phyloP scores from a whole-genome alignment of 2,797 vertebrate genomes.

The Sorex maritimensis region DNA sequence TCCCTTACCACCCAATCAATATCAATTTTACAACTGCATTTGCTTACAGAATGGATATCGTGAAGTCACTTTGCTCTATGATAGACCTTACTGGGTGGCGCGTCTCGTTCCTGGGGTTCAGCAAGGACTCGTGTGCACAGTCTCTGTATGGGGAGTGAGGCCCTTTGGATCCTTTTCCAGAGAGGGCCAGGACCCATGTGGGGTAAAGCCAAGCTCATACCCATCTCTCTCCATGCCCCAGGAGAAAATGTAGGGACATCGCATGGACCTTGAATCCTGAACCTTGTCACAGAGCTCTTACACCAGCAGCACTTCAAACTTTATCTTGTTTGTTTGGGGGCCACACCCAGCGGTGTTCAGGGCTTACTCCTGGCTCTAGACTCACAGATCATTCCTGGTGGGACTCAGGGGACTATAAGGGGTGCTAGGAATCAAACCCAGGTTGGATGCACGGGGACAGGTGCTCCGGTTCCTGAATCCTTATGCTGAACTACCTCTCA shows the following conservation, averaged over 20 bases:
- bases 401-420: too few species aligned
- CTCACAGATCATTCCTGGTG: too few species aligned
- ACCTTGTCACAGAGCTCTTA: too few species aligned
- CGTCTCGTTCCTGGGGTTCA: not conserved
- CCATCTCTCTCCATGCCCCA: not conserved
- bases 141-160: not conserved
- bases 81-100: not conserved
- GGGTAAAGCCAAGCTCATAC: not conserved
- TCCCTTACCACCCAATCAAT: not conserved
- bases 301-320: too few species aligned
- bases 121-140: not conserved
- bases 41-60: not conserved
- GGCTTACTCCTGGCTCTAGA: too few species aligned
- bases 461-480: not conserved
- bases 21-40: not conserved
- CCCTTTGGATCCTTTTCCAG: slow-evolving; percentile 26
- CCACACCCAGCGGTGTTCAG: too few species aligned
- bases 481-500: not conserved
- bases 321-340: too few species aligned
- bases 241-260: not conserved
- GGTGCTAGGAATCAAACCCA: too few species aligned
- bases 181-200: not conserved
- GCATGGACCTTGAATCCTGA: too few species aligned
- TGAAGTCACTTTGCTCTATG: not conserved
- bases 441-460: too few species aligned